A percentile compares a stretch with the other conserved stretches of the same genome.
Evolutionary conservation across 2,797 vertebrate genomes (phyloP).

Genomic region (Pampus argenteus): DNA sequence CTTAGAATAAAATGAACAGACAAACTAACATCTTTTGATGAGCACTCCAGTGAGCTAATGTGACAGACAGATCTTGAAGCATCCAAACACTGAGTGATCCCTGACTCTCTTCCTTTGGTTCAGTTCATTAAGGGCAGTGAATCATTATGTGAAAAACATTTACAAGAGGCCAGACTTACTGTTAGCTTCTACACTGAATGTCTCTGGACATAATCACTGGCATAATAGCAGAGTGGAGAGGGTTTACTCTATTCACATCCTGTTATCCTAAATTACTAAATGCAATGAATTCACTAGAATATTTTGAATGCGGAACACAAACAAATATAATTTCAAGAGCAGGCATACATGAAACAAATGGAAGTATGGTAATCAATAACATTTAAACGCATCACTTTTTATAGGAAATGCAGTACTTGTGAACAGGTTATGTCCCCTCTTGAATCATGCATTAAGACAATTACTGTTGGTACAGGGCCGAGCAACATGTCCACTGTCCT

Average conservation of each 20-base stretch:
- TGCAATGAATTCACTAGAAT: constrained; percentile 20
- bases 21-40: constrained; percentile 76
- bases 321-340: neutral
- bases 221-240: constrained; percentile 31
- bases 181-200: constrained; percentile 51
- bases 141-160: constrained; percentile 72
- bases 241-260: constrained; percentile 43
- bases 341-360: constrained; percentile 11
- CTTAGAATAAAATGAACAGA: constrained; percentile 75
- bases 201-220: constrained; percentile 51
- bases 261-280: constrained; percentile 33
- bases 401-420: neutral
- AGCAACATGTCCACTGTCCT: too few species aligned
- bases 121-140: constrained; percentile 74
- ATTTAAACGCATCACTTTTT: constrained; percentile 4
- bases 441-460: constrained; percentile 10
- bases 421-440: neutral
- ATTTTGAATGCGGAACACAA: neutral
- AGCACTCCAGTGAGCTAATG: constrained; percentile 73
- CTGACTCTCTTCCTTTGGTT: constrained; percentile 57
- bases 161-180: constrained; percentile 59
- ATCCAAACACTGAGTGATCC: constrained; percentile 67
- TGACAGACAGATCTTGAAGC: constrained; percentile 71
- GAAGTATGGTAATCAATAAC: constrained; percentile 14
- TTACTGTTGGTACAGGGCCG: neutral